Evolutionary conservation across 2,797 vertebrate species (phyloP), one percentile per base, ranked within the genome.

Genomic region (Gymnoscopelus microlampas): DNA sequence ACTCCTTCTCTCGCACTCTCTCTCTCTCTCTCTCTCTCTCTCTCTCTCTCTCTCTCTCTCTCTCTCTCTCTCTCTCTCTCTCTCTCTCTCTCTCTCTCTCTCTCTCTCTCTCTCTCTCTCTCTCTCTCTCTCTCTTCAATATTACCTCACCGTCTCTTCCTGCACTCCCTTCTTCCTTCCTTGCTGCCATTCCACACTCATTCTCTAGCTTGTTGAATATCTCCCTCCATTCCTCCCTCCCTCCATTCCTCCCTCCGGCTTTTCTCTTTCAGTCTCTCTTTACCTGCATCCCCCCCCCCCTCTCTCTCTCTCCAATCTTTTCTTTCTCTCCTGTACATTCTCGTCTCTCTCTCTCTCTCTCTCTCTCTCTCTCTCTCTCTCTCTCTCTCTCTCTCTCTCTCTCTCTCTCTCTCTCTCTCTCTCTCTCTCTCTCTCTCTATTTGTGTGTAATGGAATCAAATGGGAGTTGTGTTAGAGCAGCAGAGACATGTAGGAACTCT

Each of bases 381-480:
- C 2, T 7, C 23, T 12, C 24, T 29, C 55, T 57, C 55, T 54
- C 14, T 19, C 53, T 54, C 5, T 8, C 14, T 51, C 14, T 51
- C 50, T n/a, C n/a, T 54, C 12, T 59, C 48, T 2, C 57, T 15
- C 26, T 15, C 26, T 56, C 65, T 60, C 66, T 13, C 19, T 8
- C 39, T 50, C 12, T 5, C 60, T 54, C 53, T 68, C 62, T 68
- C 63, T 54, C n/a, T 13, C 58, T 15, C 32, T 48, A 3, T 62
- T 2, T 39, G 55, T 12, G 39, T 48, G 60, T 86, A 86, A 87
- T 84, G 80, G 81, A 83, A 89, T 86, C 85, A 86, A 85, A 86
- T 86, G 85, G 39, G 39, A 85, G 87, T 84, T 87, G 79, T 73
- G 85, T 79, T 82, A 72, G 54, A 83, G 88, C 82, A 88, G 57